phyloP scores from a whole-genome alignment of 2,113 vertebrate species.

The Percina caprodes region DNA sequence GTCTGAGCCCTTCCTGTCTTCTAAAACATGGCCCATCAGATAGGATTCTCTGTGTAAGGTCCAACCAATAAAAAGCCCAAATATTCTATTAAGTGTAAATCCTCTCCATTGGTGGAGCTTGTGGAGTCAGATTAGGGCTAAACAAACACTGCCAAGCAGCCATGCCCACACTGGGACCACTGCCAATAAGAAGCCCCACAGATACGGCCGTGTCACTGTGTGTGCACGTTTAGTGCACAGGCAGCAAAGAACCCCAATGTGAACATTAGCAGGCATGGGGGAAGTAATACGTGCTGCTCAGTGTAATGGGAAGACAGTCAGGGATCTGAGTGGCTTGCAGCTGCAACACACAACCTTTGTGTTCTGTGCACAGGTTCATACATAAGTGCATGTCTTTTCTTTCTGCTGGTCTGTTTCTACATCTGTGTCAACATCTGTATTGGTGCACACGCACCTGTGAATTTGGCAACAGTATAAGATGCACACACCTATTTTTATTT shows the following conservation, averaged over 20 bases:
- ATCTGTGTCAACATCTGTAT: not conserved
- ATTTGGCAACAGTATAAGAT: not conserved
- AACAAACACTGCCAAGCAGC: constrained; percentile 68
- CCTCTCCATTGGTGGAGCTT: constrained; percentile 61
- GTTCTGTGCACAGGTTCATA: constrained; percentile 5
- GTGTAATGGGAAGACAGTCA: constrained; percentile 60
- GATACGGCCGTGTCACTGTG: constrained; percentile 51
- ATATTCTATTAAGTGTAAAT: constrained; percentile 77
- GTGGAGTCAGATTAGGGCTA: constrained; percentile 71
- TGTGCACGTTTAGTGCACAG: not conserved
- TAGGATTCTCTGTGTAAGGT: constrained; percentile 55
- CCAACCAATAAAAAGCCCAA: constrained; percentile 68
- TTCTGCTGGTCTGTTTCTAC: not conserved
- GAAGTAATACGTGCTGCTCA: constrained; percentile 66
- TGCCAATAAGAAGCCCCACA: constrained; percentile 62
- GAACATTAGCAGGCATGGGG: constrained; percentile 67
- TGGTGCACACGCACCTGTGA: not conserved
- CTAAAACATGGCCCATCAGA: constrained; percentile 56
- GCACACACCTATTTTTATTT: not conserved
- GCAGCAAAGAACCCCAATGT: constrained; percentile 49
- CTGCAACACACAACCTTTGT: constrained; percentile 57
- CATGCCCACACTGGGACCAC: constrained; percentile 45
- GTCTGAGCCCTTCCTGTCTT: constrained; percentile 48
- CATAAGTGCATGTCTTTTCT: not conserved
- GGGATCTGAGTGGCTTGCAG: constrained; percentile 54